Conservation (phyloP, 2,888 invertebrate genomes). For the Allolobophora icterica region DNA sequence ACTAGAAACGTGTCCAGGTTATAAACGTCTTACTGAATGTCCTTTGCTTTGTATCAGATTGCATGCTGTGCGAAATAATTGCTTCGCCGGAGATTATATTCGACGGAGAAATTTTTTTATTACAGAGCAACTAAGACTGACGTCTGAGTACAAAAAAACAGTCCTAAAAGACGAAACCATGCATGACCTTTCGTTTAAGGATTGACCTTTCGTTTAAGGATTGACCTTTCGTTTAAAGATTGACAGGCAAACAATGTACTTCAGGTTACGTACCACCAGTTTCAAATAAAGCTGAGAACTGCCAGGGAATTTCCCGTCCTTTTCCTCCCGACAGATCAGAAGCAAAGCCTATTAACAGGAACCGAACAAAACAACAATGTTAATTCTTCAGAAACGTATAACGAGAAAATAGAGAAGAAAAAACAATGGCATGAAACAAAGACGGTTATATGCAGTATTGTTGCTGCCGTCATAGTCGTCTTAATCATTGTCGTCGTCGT, state of each 20-base stretch:
- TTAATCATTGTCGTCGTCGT: neutral
- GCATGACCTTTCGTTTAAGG: neutral
- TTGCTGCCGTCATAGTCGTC: neutral
- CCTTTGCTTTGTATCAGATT: neutral
- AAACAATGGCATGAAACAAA: neutral
- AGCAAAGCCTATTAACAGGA: conserved; percentile 3
- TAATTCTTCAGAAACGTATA: neutral
- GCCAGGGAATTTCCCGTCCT: conserved; percentile 20
- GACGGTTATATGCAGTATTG: neutral
- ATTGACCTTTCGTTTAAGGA: too few relatives aligned
- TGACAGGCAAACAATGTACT: neutral
- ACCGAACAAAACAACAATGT: neutral
- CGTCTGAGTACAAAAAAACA: too few relatives aligned
- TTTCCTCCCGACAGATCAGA: conserved; percentile 19
- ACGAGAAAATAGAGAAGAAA: neutral
- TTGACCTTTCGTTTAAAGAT: neutral
- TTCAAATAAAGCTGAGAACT: neutral
- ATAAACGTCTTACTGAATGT: neutral
- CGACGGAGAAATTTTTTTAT: neutral
- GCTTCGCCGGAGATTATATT: neutral
- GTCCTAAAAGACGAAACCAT: neutral
- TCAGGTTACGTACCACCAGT: neutral
- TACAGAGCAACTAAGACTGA: neutral
- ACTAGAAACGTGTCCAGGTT: neutral
- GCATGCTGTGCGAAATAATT: neutral